phyloP scores from a whole-genome alignment of 2,797 vertebrate species.

The Rhadinocentrus ornatus region DNA sequence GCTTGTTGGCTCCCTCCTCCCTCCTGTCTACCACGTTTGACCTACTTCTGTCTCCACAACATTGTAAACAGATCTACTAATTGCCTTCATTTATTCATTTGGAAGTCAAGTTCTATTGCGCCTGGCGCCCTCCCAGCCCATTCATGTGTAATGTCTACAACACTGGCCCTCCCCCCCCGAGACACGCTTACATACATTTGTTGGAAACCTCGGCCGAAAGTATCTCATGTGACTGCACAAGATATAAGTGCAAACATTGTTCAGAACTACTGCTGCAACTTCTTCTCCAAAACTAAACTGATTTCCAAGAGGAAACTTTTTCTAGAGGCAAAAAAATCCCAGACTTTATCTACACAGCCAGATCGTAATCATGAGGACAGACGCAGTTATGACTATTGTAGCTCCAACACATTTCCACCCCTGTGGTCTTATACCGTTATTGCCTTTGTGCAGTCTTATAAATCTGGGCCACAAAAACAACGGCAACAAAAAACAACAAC shows the following conservation, averaged over 20 bases:
- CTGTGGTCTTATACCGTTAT: conserved; percentile 56
- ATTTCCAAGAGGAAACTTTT: conserved; percentile 22
- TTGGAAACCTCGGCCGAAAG: conserved; percentile 41
- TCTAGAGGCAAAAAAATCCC: conserved; percentile 15
- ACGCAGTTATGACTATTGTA: conserved; percentile 59
- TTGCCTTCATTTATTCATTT: conserved; percentile 86
- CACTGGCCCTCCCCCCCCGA: conserved; percentile 35
- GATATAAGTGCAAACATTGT: conserved; percentile 18
- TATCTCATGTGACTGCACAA: conserved; percentile 29
- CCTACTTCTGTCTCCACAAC: conserved; percentile 80
- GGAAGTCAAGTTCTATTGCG: conserved; percentile 79
- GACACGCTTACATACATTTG: conserved; percentile 35
- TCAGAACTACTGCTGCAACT: conserved; percentile 1
- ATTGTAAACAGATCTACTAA: conserved; percentile 83
- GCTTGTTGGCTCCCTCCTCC: conserved; percentile 59
- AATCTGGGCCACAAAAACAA: conserved; percentile 59
- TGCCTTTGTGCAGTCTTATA: conserved; percentile 60
- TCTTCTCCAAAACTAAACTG: conserved; percentile 7
- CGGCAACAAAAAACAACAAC: conserved; percentile 18
- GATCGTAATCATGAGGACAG: conserved; percentile 55
- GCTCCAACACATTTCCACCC: conserved; percentile 53
- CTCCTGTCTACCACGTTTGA: conserved; percentile 72
- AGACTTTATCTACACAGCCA: conserved; percentile 17
- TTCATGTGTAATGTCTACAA: conserved; percentile 78
- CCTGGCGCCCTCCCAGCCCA: conserved; percentile 70